Conservation (phyloP, 2,888 invertebrate species). For the Agonopterix subpropinquella region DNA sequence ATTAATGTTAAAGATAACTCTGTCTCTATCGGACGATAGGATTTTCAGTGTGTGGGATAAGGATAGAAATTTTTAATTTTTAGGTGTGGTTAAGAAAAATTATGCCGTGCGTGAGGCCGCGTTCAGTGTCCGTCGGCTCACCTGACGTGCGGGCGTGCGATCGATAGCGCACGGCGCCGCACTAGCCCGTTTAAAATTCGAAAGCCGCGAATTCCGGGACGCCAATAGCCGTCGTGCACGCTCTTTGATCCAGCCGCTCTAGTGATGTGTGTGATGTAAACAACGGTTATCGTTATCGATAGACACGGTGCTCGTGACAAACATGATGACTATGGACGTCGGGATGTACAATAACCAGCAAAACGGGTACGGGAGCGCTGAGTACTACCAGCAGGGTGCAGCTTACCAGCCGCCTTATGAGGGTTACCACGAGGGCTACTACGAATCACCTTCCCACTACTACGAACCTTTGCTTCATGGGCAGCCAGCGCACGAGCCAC, state of each 20-base stretch:
- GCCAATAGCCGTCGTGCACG: constrained; percentile 27
- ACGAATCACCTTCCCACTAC: constrained; percentile 66
- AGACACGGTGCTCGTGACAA: constrained; percentile 53
- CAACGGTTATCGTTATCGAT: constrained; percentile 41
- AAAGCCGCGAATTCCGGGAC: constrained; percentile 38
- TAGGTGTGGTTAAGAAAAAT: constrained; percentile 59
- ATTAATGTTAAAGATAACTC: constrained; percentile 35
- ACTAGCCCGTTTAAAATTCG: constrained; percentile 38
- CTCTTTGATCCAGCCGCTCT: constrained; percentile 21
- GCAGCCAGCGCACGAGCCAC: constrained; percentile 58
- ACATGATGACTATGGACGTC: constrained; percentile 89
- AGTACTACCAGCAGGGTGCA: constrained; percentile 71
- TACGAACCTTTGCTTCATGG: constrained; percentile 67
- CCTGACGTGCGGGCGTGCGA: constrained; percentile 59
- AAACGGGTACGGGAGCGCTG: constrained; percentile 68
- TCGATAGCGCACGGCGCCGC: constrained; percentile 39
- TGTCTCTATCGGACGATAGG: constrained; percentile 33
- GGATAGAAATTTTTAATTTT: constrained; percentile 43
- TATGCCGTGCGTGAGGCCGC: constrained; percentile 33
- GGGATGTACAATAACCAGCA: constrained; percentile 85
- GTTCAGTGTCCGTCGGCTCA: constrained; percentile 59
- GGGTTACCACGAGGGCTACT: constrained; percentile 64
- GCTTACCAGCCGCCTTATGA: constrained; percentile 61
- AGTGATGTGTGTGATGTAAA: constrained; percentile 66
- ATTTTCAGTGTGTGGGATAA: constrained; percentile 29